phyloP scores from a whole-genome alignment of 2,888 invertebrate genomes.

The Parapristionchus giblindavisi region DNA sequence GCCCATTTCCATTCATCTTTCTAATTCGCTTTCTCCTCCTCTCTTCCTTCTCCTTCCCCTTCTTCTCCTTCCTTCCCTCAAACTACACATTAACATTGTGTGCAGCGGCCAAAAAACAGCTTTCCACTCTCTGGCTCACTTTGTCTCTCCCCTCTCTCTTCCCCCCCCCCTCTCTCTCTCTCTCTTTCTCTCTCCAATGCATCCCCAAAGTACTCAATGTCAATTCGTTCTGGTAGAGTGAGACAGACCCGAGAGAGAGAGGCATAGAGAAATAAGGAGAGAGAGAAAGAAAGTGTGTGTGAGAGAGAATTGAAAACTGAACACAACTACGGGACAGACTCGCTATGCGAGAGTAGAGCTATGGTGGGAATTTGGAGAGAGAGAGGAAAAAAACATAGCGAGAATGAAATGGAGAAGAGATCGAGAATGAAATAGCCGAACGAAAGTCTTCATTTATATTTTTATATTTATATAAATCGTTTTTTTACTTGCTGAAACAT shows the following conservation, averaged over 20 bases:
- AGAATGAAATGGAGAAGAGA: constrained; percentile 4
- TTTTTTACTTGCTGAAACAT: no score
- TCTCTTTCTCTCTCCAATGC: constrained; percentile 1
- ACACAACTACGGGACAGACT: no score
- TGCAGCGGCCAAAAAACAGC: no score
- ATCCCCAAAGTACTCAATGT: not conserved
- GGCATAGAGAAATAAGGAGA: not conserved
- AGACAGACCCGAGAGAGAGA: not conserved
- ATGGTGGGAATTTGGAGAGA: not conserved
- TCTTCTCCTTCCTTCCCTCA: constrained; percentile 16
- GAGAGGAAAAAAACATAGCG: not conserved
- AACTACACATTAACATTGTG: not conserved
- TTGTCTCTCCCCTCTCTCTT: not conserved
- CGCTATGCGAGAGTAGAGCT: no score
- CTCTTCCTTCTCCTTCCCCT: constrained; percentile 3
- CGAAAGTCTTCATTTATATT: no score
- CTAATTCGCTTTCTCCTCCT: constrained; percentile 8
- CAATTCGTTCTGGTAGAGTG: not conserved
- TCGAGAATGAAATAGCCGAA: not conserved
- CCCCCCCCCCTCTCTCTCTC: constrained; percentile 18
- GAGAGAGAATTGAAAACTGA: no score
- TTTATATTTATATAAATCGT: no score
- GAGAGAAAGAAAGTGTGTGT: no score
- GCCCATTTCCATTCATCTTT: not conserved
- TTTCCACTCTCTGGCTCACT: no score